Conservation (phyloP, 1,140 invertebrate genomes). For the Glossosoma conforme region DNA sequence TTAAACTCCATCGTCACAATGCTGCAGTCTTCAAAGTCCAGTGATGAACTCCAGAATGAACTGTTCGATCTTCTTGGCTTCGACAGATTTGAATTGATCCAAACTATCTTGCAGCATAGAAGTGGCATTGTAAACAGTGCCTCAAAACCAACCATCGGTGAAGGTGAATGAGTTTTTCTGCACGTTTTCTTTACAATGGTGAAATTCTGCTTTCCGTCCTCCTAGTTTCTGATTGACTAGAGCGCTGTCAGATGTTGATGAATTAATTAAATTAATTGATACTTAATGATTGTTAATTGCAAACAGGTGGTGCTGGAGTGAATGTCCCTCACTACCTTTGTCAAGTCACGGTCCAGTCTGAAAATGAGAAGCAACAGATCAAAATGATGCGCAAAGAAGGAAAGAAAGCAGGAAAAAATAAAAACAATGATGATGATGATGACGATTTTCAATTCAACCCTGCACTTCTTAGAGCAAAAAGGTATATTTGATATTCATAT, state of each 20-base stretch:
- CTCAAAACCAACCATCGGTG: slow-evolving; percentile 3
- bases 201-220: too few species aligned
- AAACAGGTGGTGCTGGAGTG: background rate
- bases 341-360: slow-evolving; percentile 78
- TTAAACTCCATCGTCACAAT: slow-evolving; percentile 55
- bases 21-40: slow-evolving; percentile 57
- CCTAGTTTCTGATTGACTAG: too few species aligned
- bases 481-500: too few species aligned
- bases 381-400: slow-evolving; percentile 87
- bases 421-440: slow-evolving; percentile 45
- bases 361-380: slow-evolving; percentile 72
- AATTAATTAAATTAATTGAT: background rate
- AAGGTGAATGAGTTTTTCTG: background rate
- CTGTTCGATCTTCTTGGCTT: slow-evolving; percentile 84
- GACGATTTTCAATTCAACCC: slow-evolving; percentile 46
- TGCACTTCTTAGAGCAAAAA: slow-evolving; percentile 31
- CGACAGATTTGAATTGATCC: slow-evolving; percentile 82
- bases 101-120: slow-evolving; percentile 69
- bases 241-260: too few species aligned
- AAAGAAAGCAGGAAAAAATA: slow-evolving; percentile 66
- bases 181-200: too few species aligned
- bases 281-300: background rate
- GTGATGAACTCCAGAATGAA: slow-evolving; percentile 79
- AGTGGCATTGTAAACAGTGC: slow-evolving; percentile 29
- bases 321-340: slow-evolving; percentile 57